Evolutionary conservation across 2,797 vertebrate species (phyloP).

Genomic region (Cyclopterus lumpus): DNA sequence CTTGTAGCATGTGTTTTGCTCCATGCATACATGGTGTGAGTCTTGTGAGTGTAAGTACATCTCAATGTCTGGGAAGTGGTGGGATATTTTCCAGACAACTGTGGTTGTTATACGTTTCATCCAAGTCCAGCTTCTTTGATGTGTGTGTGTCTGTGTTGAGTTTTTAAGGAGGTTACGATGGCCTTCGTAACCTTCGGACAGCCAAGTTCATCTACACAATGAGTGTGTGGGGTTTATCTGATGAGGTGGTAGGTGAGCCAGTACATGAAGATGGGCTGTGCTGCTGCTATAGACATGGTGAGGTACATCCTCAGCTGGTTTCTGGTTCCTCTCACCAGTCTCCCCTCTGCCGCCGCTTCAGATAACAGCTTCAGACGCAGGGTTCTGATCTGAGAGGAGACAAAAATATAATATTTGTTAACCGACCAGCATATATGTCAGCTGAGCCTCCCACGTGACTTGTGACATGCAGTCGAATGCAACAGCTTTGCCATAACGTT

Average conservation of each 20-base stretch:
- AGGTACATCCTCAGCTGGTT: constrained; percentile 97
- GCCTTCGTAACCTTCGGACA: constrained; percentile 8
- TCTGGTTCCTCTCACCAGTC: constrained; percentile 86
- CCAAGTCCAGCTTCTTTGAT: constrained; percentile 36
- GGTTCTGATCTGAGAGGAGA: constrained; percentile 86
- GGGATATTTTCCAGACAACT: constrained; percentile 17
- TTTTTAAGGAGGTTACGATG: constrained; percentile 20
- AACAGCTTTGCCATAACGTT: neutral
- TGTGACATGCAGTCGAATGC: neutral
- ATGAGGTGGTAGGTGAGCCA: constrained; percentile 94
- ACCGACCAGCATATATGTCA: too few species aligned
- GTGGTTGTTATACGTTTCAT: constrained; percentile 15
- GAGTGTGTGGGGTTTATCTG: constrained; percentile 77
- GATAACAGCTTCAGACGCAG: constrained; percentile 92
- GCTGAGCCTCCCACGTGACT: neutral
- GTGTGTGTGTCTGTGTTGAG: constrained; percentile 1
- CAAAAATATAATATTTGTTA: neutral
- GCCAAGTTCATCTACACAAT: constrained; percentile 36
- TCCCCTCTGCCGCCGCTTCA: constrained; percentile 89
- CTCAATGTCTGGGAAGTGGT: constrained; percentile 1
- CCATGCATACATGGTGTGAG: constrained; percentile 11
- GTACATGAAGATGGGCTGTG: constrained; percentile 94
- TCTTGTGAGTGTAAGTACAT: constrained; percentile 34
- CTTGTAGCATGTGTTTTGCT: constrained; percentile 36
- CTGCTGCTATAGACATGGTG: constrained; percentile 92